Conservation (phyloP, 2,113 vertebrate species). For the Prionailurus bengalensis region DNA sequence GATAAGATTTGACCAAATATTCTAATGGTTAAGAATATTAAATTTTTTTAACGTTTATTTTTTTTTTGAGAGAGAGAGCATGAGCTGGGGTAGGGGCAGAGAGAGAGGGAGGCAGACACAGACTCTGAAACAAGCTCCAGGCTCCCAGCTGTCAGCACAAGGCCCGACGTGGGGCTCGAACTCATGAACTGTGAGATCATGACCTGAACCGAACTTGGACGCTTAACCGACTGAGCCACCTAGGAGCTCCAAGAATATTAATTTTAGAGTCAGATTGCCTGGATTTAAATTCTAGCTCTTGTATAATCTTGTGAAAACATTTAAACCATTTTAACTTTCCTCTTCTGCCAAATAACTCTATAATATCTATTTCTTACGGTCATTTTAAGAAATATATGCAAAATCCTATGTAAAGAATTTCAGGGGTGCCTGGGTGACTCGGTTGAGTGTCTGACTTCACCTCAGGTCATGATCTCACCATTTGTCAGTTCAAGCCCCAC, state of each 20-base stretch:
- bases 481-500: too few relatives aligned
- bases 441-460: too few relatives aligned
- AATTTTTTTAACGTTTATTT: too few relatives aligned
- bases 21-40: not conserved
- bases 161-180: fast-evolving
- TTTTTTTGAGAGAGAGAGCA: too few relatives aligned
- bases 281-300: not conserved
- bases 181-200: too few relatives aligned
- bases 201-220: too few relatives aligned
- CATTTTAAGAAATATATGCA: not conserved
- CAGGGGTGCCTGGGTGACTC: not conserved
- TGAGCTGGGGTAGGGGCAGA: too few relatives aligned
- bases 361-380: not conserved
- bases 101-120: too few relatives aligned
- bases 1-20: not conserved
- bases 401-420: not conserved
- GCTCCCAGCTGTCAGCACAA: too few relatives aligned
- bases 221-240: too few relatives aligned
- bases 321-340: not conserved
- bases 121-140: too few relatives aligned
- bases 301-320: not conserved
- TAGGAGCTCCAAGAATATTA: not conserved
- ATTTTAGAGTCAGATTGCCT: not conserved
- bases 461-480: too few relatives aligned
- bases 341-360: not conserved